These are phyloP conservation scores for Apamea epomidion DNA, from an alignment of 2,888 invertebrate species.

Conservation along the genomic window DNA sequence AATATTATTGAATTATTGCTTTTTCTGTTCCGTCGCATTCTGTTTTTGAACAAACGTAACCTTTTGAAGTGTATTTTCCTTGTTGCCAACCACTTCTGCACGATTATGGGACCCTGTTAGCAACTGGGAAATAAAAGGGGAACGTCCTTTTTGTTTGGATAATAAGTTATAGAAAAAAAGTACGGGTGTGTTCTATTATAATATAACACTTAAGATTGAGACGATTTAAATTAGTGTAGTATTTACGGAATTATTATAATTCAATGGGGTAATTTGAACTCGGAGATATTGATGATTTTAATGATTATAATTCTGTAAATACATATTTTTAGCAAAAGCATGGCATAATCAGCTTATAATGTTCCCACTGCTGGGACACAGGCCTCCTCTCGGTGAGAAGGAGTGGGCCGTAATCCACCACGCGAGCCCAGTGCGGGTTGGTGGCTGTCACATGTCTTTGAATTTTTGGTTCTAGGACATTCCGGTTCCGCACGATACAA, in stretches of 20 bases:
- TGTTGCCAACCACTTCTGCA: not conserved
- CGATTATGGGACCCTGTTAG: slow-evolving; percentile 20
- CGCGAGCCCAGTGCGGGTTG: no score
- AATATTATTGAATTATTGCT: not conserved
- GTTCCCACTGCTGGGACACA: no score
- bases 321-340: no score
- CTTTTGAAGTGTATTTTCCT: not conserved
- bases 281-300: not conserved
- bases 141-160: not conserved
- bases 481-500: no score
- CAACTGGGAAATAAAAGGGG: not conserved
- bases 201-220: no score
- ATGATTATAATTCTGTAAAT: not conserved
- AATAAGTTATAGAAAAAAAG: not conserved
- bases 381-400: no score
- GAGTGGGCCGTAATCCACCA: no score
- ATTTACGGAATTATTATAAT: not conserved
- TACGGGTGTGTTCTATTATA: not conserved
- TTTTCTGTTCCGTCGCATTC: not conserved
- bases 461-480: no score
- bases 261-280: not conserved
- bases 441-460: no score
- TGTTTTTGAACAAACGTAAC: not conserved
- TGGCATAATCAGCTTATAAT: no score
- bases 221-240: not conserved